Conservation (phyloP, 1,140 invertebrate genomes). For the fruit fly (Drosophila melanogaster) region DNA sequence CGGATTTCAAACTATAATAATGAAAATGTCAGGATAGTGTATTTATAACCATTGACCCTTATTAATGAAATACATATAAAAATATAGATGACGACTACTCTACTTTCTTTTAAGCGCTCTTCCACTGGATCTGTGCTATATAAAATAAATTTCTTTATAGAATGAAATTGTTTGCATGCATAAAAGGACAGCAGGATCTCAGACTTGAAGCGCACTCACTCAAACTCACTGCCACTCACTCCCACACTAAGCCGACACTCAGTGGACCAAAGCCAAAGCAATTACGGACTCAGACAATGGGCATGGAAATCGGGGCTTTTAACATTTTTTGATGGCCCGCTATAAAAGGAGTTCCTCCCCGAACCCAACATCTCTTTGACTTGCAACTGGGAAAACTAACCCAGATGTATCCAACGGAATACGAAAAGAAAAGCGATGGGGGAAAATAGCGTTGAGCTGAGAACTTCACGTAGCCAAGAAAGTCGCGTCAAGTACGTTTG, state of each 20-base stretch:
- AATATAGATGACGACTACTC: neutral
- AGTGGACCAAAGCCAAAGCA: conserved; percentile 61
- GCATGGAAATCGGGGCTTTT: conserved; percentile 67
- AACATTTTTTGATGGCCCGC: conserved; percentile 74
- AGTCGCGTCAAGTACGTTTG: conserved; percentile 74
- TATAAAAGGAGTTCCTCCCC: conserved; percentile 58
- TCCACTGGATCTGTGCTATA: neutral
- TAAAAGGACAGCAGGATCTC: conserved; percentile 13
- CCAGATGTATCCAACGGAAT: conserved; percentile 27
- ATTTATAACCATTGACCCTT: no score
- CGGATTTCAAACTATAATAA: no score
- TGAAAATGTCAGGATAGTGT: no score
- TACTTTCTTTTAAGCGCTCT: neutral
- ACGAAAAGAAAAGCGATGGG: neutral
- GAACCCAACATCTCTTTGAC: conserved; percentile 1
- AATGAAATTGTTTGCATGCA: conserved; percentile 29
- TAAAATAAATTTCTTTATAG: conserved; percentile 4
- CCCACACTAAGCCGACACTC: conserved; percentile 38
- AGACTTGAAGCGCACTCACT: neutral
- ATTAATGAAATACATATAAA: neutral
- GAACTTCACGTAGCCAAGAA: conserved; percentile 70
- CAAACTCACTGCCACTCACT: conserved; percentile 16
- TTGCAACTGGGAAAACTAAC: conserved; percentile 56
- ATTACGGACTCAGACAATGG: conserved; percentile 71
- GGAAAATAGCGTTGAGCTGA: conserved; percentile 33